Percentiles rank a stretch among this genome's conserved stretches.
phyloP scores from a whole-genome alignment of 2,113 vertebrate genomes.

The Oenanthe melanoleuca region DNA sequence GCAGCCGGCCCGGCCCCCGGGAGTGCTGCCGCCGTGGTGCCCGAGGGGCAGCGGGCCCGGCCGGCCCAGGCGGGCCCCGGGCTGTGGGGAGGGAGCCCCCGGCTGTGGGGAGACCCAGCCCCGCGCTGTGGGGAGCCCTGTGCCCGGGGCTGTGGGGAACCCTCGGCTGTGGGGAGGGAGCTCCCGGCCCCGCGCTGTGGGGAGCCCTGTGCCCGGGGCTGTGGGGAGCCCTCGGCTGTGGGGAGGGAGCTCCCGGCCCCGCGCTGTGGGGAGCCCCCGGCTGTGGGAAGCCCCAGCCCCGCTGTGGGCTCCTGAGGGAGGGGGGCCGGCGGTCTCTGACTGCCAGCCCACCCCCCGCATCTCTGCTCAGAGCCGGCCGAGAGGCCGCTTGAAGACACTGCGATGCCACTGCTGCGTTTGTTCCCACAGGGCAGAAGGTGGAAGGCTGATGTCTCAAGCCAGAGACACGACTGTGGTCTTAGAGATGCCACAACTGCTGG shows the following conservation, averaged over 20 bases:
- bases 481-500: not conserved
- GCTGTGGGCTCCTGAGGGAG: not conserved
- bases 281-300: not conserved
- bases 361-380: not conserved
- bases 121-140: not conserved
- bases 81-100: not conserved
- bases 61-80: not conserved
- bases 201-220: not conserved
- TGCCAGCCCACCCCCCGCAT: rapidly evolving
- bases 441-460: not conserved
- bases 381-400: not conserved
- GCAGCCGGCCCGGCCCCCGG: not conserved
- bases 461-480: not conserved
- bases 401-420: not conserved
- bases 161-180: not conserved
- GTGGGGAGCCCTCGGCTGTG: not conserved
- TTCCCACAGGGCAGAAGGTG: not conserved
- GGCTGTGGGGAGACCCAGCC: not conserved
- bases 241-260: too few species aligned
- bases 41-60: not conserved
- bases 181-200: not conserved
- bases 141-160: too few species aligned
- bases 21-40: not conserved
- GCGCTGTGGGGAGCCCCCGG: too few species aligned
- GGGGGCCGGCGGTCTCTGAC: rapidly evolving